phyloP scores from a whole-genome alignment of 2,888 invertebrate species.

The Drosophila eohydei region DNA sequence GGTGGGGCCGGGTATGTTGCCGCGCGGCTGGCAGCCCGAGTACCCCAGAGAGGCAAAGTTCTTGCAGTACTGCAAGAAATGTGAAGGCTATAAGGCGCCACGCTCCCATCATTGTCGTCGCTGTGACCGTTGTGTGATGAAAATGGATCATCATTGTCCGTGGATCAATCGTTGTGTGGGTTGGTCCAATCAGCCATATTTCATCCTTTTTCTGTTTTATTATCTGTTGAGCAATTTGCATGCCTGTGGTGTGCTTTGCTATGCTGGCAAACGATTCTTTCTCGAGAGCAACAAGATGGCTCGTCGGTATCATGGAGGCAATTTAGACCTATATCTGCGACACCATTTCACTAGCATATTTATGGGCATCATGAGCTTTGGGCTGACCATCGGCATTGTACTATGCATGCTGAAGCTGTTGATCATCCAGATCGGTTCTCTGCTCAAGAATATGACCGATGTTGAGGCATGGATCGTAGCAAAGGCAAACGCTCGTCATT shows the following conservation, averaged over 20 bases:
- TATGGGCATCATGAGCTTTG: conserved; percentile 92
- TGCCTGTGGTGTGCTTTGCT: conserved; percentile 89
- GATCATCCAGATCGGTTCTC: conserved; percentile 92
- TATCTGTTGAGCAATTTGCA: conserved; percentile 96
- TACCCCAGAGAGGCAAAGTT: conserved; percentile 87
- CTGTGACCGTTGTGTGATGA: conserved; percentile 95
- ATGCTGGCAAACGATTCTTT: conserved; percentile 90
- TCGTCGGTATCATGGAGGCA: conserved; percentile 74
- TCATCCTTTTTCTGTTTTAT: conserved; percentile 93
- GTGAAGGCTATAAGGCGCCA: conserved; percentile 97
- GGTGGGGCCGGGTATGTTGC: conserved; percentile 96
- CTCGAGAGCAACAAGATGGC: conserved; percentile 86
- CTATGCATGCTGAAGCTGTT: conserved; percentile 95
- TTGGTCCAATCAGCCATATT: conserved; percentile 96
- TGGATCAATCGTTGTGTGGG: conserved; percentile 99
- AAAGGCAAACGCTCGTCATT: conserved; percentile 90
- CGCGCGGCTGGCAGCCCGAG: conserved; percentile 93
- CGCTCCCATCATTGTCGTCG: conserved; percentile 97
- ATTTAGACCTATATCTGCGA: conserved; percentile 85
- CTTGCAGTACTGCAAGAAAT: conserved; percentile 94
- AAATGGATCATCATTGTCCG: conserved; percentile 99
- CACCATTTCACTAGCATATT: conserved; percentile 89
- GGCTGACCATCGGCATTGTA: conserved; percentile 95
- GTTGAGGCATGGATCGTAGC: conserved; percentile 98
- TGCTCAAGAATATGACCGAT: conserved; percentile 94